Evolutionary conservation across 2,888 invertebrate species (phyloP), one percentile per base, ranked within the genome.

Genomic region (Oxystoma pomonae): DNA sequence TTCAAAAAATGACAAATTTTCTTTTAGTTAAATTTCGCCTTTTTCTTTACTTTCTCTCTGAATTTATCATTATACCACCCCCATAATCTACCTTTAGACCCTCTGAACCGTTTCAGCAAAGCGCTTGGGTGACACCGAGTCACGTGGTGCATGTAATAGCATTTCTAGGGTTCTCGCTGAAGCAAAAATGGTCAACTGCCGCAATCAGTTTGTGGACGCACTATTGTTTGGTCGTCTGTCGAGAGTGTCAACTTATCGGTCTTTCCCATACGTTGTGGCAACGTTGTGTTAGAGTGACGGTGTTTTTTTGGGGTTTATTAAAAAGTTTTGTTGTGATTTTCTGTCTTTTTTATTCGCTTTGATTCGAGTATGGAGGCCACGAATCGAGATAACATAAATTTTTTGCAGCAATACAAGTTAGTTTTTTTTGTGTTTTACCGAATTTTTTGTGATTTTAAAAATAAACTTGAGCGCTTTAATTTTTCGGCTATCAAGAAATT

Each of bases 401-500:
- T 73, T 73, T 72, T 74, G 66, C 73, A 69, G 60, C 72, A 61
- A 21, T 66, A 71, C 73, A 76, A 75, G 76, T 76, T 75, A 74
- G 76, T 75, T 71, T 70, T 72, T 67, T 61, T 52, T 20, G 20
- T 53, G 17, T 53, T 61, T 65, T 59, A 57, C 58, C 51, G 19
- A 16, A 57, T 64, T 68, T 64, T 56, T 58, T 64, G 56, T 64
- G 58, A 63, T 63, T 62, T 58, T 59, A 62, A 64, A 56, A 35
- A 35, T 35, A 35, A 35, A 35, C 12, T 35, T 35, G 35, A 35
- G 12, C 12, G 49, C 57, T 62, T 62, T 50, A 58, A 57, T 35
- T 35, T 35, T 35, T 35, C n/a, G n/a, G n/a, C n/a, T n/a, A n/a
- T n/a, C n/a, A n/a, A n/a, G n/a, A n/a, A n/a, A n/a, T n/a, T n/a